phyloP scores from a whole-genome alignment of 1,140 invertebrate species.

The Zaprionus kolodkinae region DNA sequence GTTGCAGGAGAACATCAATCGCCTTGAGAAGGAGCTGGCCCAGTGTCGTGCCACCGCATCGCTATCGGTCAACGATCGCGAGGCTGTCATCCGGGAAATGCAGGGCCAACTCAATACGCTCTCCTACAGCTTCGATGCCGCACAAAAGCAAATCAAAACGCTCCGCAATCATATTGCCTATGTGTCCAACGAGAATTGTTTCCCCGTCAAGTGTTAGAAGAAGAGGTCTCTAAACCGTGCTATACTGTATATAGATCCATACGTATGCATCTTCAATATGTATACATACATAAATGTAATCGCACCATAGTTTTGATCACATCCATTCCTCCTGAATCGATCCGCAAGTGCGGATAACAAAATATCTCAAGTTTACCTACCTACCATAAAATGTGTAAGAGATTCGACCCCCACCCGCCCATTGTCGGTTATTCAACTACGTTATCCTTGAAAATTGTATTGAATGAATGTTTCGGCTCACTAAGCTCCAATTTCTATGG shows the following conservation, averaged over 20 bases:
- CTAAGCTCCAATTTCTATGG: background rate
- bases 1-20: constrained; percentile 87
- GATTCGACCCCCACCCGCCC: background rate
- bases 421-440: background rate
- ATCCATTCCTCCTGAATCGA: background rate
- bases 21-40: constrained; percentile 87
- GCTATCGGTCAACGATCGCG: constrained; percentile 87
- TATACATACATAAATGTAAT: background rate
- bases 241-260: background rate
- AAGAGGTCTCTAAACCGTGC: background rate
- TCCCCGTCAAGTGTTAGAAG: constrained; percentile 76
- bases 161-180: constrained; percentile 80
- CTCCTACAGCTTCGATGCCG: constrained; percentile 81
- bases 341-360: background rate
- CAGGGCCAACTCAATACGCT: constrained; percentile 77
- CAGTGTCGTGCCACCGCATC: constrained; percentile 87
- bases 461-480: constrained; percentile 6
- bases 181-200: constrained; percentile 82
- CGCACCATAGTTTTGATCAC: background rate
- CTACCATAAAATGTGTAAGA: too few species aligned
- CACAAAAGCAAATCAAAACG: constrained; percentile 83
- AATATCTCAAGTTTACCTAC: background rate
- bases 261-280: background rate
- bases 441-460: background rate
- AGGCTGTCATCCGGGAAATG: constrained; percentile 85